Percentiles rank a stretch among this genome's conserved stretches.
Conservation (phyloP, 2,888 invertebrate genomes). For the Nyleta sp. region DNA sequence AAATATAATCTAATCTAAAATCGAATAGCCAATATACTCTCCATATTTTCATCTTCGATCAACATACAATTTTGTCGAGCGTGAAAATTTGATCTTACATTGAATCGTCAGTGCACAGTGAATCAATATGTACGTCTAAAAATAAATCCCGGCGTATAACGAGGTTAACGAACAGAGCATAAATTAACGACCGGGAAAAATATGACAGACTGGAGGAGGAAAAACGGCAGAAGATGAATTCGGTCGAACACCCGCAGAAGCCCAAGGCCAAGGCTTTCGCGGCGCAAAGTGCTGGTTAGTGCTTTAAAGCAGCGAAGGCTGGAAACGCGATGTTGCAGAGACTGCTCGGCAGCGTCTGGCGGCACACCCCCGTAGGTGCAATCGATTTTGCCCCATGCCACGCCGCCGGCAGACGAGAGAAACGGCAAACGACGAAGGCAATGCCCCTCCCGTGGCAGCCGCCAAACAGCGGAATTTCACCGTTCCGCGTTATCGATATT, state of each 20-base stretch:
- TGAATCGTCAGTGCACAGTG: neutral
- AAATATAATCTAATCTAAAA: too few species aligned
- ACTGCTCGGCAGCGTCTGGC: constrained; percentile 67
- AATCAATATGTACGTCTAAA: neutral
- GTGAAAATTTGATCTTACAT: constrained; percentile 6
- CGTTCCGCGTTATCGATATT: constrained; percentile 49
- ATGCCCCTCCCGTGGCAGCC: constrained; percentile 21
- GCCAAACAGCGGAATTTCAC: constrained; percentile 51
- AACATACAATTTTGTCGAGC: too few species aligned
- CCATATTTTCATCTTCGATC: too few species aligned
- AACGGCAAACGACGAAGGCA: constrained; percentile 68
- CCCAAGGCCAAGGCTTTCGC: constrained; percentile 9
- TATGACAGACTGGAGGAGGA: neutral
- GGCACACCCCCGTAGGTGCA: constrained; percentile 62
- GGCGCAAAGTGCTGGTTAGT: constrained; percentile 29
- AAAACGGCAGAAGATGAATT: neutral
- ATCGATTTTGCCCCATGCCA: constrained; percentile 68
- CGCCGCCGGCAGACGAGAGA: constrained; percentile 63
- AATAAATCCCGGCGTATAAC: neutral
- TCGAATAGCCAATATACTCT: too few species aligned
- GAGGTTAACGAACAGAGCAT: neutral
- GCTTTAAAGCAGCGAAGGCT: constrained; percentile 65
- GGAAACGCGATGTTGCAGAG: constrained; percentile 56
- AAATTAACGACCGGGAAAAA: neutral
- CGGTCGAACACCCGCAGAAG: too few species aligned